A percentile compares a stretch with the other conserved stretches of the same genome.
Evolutionary conservation across 23 tunicate genomes (phyloP).

Genomic region (Ascidia mentula): DNA sequence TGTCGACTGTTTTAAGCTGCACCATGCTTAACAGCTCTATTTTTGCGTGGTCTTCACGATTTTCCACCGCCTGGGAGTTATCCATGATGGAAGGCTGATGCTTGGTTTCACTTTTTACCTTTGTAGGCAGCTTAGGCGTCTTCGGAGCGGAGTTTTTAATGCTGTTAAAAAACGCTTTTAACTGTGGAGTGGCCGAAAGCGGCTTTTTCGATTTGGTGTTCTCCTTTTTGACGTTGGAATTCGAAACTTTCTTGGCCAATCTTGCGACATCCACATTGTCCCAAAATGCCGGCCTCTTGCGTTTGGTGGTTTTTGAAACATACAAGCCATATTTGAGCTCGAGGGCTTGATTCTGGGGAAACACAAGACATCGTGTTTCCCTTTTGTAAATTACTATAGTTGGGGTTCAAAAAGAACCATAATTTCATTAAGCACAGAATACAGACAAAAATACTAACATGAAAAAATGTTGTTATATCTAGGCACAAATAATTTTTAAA

Average conservation of each 20-base stretch:
- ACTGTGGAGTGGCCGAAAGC: slow-evolving; percentile 56
- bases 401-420: no score
- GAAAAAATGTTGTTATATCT: no score
- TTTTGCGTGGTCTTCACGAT: slow-evolving; percentile 12
- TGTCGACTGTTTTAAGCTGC: slow-evolving; percentile 14
- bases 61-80: background rate
- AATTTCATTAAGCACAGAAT: no score
- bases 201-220: slow-evolving; percentile 6
- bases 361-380: background rate
- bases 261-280: background rate
- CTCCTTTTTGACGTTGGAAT: background rate
- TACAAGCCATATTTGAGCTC: slow-evolving; percentile 28
- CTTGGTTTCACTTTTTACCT: background rate
- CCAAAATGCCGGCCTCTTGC: slow-evolving; percentile 8
- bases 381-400: no score
- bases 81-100: background rate
- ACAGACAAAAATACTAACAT: no score
- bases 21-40: slow-evolving; percentile 8
- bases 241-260: background rate
- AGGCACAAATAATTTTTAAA: background rate
- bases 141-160: background rate
- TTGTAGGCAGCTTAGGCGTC: background rate
- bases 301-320: slow-evolving; percentile 13
- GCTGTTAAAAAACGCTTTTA: slow-evolving; percentile 59
- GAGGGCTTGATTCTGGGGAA: slow-evolving; percentile 26